Evolutionary conservation across 2,113 vertebrate species (phyloP), one percentile per base, ranked within the genome.

Genomic region (Sapajus apella): DNA sequence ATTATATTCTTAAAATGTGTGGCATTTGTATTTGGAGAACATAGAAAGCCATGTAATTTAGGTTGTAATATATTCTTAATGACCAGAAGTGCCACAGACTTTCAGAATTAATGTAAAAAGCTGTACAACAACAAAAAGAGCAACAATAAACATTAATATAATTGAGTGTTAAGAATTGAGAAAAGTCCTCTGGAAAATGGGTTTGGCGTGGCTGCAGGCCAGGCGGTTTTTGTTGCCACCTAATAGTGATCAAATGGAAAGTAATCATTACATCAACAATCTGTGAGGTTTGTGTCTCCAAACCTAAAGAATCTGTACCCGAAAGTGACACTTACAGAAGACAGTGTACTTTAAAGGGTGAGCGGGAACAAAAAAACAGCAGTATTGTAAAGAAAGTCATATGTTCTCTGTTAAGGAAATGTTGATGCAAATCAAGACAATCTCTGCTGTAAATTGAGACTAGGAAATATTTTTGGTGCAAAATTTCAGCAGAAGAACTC

Each of bases 31-130:
- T 16, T 43, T 92, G 50, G 50, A 72, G n/a, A 95, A 85, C 9
- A 43, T 30, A 95, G 66, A 14, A 91, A 95, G 43, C 52, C 30
- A 58, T 89, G 37, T 83, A 81, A 85, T 58, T 82, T 77, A 47
- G 8, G 6, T 76, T 35, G 61, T n/a, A 86, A 77, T 89, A 82
- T 87, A 12, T 87, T 94, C 52, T 76, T 87, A 95, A 92, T 85
- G 30, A 55, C 30, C 76, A 4, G 6, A 73, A 56, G 32, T 93
- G 40, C 11, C 75, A 66, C 68, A 72, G 16, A 40, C 47, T 75
- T 92, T 82, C 25, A 55, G 80, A 75, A 87, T 66, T 68, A 79
- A 83, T 75, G 27, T 40, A 45, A 87, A 89, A 84, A 76, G 45
- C 11, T 81, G 4, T 64, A 52, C 2, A 82, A 68, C 35, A 90